Base-by-base conservation (phyloP, 2,888 invertebrate genomes). In the Thereva nobilitata region DNA sequence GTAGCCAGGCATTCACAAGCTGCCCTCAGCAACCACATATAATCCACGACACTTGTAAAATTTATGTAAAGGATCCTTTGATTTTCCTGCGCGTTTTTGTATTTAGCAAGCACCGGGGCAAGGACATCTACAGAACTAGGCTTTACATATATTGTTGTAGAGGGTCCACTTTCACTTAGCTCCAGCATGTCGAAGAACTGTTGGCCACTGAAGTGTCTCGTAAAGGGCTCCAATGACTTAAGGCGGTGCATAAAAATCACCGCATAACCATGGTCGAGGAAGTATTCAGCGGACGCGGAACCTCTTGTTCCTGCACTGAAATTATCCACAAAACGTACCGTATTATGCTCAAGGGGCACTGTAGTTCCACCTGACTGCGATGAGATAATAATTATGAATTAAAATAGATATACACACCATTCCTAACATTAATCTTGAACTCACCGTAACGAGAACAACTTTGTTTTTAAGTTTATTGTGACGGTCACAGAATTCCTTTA, bases 301-400 rank as follows among this genome's bases (percentile, higher is more conserved):
- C 99, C 99, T 71, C 98, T 86, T 0, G 92, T 95, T 53, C 99
- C 99, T 12, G 95, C 93, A 80, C 97, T 98, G 82, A 99, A 99
- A 84, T 99, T 99, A 80, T 99, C 99, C 65, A 99, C 95, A 82
- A 94, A 99, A 59, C 99, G 87, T 1, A 99, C 99, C 0, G 97
- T 97, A 78, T 96, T 94, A 79, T 95, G 94, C 78, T 99, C 99
- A 66, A 99, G 80, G 0, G 98, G 98, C 4, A 97, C 94, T 44
- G 94, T 95, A 4, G 98, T 99, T 64, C 98, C 98, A 45, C 98
- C 98, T 68, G 96, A 97, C 92, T 91, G 80, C 41, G 83, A 83
- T 72, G 7, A 59, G 63, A 71, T 3, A 2, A 41, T 23, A 40
- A 41, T 55, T 54, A 40, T 5, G 50, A 66, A 69, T 55, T 44